These are phyloP conservation scores for Eupsittula cactorum DNA, from an alignment of 2,113 vertebrate genomes.

Conservation along the genomic window DNA sequence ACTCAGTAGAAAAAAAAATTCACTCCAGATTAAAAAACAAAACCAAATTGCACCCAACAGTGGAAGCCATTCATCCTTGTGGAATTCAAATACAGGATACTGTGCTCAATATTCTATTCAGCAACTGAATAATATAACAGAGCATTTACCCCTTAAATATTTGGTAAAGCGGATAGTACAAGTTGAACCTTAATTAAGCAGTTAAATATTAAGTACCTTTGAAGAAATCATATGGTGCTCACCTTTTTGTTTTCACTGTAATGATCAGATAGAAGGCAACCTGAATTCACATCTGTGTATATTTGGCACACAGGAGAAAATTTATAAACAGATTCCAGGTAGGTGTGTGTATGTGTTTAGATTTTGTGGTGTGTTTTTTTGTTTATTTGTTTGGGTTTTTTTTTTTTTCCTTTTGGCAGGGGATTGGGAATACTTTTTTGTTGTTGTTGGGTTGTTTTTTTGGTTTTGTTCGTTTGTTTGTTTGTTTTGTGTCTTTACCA, in stretches of 20 bases:
- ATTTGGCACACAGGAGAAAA: neutral
- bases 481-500: neutral
- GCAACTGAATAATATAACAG: neutral
- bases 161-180: neutral
- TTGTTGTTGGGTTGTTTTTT: too few species aligned
- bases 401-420: neutral
- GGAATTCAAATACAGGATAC: neutral
- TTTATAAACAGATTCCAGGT: neutral
- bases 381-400: neutral
- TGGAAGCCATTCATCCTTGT: neutral
- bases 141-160: neutral
- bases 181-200: neutral
- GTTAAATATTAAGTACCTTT: neutral
- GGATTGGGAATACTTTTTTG: neutral
- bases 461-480: too few species aligned
- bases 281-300: neutral
- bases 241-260: neutral
- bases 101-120: neutral
- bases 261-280: neutral
- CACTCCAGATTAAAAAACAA: neutral
- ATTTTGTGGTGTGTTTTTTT: neutral
- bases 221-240: fast-evolving
- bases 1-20: neutral
- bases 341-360: neutral
- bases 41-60: neutral